Evolutionary conservation across 2,888 invertebrate genomes (phyloP).

Genomic region (Morpho achilles): DNA sequence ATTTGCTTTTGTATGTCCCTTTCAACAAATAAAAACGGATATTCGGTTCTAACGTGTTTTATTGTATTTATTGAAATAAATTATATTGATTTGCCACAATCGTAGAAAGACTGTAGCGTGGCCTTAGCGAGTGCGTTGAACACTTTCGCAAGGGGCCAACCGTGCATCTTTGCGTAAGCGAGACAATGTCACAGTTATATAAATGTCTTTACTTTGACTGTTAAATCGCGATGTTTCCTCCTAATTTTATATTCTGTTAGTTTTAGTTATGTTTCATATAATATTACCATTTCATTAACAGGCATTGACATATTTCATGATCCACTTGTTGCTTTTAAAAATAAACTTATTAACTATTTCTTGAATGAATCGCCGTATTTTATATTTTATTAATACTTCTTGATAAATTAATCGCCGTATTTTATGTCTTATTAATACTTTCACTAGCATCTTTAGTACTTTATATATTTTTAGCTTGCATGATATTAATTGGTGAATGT

Average conservation of each 20-base stretch:
- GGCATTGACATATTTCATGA: too few relatives aligned
- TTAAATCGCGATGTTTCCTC: conserved; percentile 30
- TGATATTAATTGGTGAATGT: too few relatives aligned
- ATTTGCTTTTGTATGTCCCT: too few relatives aligned
- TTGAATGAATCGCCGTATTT: not conserved
- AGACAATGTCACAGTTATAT: conserved; percentile 60
- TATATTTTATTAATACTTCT: not conserved
- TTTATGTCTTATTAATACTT: not conserved
- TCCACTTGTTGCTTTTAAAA: too few relatives aligned
- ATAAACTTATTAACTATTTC: too few relatives aligned
- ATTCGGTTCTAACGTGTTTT: too few relatives aligned
- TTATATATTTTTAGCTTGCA: not conserved
- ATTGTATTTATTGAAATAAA: not conserved
- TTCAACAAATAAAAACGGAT: not conserved
- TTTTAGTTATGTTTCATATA: conserved; percentile 6
- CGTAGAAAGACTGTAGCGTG: conserved; percentile 2
- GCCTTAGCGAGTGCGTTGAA: conserved; percentile 20
- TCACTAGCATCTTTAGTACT: not conserved
- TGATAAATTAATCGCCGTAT: not conserved
- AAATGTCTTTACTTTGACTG: conserved; percentile 43
- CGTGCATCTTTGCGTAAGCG: conserved; percentile 63
- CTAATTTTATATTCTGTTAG: conserved; percentile 12
- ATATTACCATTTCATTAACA: too few relatives aligned
- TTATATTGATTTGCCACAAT: conserved; percentile 6
- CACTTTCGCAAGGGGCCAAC: conserved; percentile 47